Conservation (phyloP, 37 sponge, comb jelly and placozoan species). For the Amphimedon queenslandica region DNA sequence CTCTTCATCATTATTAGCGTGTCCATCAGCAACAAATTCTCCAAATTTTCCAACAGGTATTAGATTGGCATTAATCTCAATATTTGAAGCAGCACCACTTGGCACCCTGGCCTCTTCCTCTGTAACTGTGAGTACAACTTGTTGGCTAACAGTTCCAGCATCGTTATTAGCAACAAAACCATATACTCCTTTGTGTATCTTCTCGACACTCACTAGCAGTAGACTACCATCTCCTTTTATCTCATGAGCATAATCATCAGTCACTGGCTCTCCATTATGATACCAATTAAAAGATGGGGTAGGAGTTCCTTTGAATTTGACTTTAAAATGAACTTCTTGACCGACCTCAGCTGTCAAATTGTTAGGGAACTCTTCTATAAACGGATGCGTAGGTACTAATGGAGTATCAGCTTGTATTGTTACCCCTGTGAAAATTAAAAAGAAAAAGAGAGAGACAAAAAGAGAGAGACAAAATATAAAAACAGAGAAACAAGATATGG, state of each 20-base stretch:
- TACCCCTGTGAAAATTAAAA: too few relatives aligned
- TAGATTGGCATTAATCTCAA: neutral
- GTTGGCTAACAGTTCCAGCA: conserved; percentile 9
- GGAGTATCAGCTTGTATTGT: neutral
- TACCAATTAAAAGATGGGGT: conserved; percentile 25
- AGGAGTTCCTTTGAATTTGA: conserved; percentile 24
- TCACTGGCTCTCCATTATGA: conserved; percentile 9
- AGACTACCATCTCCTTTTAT: conserved; percentile 22
- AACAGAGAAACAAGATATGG: too few relatives aligned
- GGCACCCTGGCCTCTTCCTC: neutral
- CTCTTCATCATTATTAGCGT: conserved; percentile 22
- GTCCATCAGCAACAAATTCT: conserved; percentile 15
- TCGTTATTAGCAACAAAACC: conserved; percentile 23
- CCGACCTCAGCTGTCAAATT: conserved; percentile 16
- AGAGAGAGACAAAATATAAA: too few relatives aligned
- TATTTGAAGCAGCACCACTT: neutral
- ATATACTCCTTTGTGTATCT: conserved; percentile 32
- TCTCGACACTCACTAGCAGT: conserved; percentile 17
- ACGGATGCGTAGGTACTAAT: neutral
- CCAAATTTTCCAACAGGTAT: conserved; percentile 26
- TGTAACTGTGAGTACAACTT: neutral
- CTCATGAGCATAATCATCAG: conserved; percentile 27
- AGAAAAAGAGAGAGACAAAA: too few relatives aligned
- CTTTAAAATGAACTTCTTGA: conserved; percentile 15
- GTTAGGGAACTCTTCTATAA: conserved; percentile 31